These are phyloP conservation scores for Caradrina kadenii DNA, from an alignment of 2,888 invertebrate genomes.

Conservation along the genomic window DNA sequence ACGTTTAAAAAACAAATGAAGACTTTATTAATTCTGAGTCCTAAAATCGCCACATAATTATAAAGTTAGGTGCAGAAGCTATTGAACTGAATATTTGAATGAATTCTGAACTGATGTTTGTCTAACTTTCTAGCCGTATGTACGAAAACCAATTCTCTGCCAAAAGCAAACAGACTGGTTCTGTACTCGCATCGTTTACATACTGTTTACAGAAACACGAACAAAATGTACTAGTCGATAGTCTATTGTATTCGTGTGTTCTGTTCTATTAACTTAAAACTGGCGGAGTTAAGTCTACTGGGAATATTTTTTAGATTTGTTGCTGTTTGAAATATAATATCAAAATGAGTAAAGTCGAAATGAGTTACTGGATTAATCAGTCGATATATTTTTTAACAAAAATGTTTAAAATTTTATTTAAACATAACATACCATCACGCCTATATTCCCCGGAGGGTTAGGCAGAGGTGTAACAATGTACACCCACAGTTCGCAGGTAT, in stretches of 20 bases:
- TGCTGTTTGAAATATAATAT: not conserved
- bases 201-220: conserved; percentile 86
- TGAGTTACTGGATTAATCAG: too few species aligned
- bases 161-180: conserved; percentile 82
- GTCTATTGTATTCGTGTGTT: conserved; percentile 59
- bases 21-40: too few species aligned
- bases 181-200: conserved; percentile 85
- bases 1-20: too few species aligned
- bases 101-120: conserved; percentile 29
- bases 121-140: conserved; percentile 58
- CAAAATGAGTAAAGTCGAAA: not conserved
- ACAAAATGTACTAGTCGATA: conserved; percentile 74
- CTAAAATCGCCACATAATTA: too few species aligned
- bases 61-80: too few species aligned
- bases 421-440: too few species aligned
- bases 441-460: too few species aligned
- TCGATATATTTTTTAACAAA: too few species aligned
- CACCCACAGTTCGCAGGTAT: too few species aligned
- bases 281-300: conserved; percentile 31
- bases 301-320: conserved; percentile 21
- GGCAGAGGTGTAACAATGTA: too few species aligned
- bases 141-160: conserved; percentile 72
- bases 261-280: conserved; percentile 58
- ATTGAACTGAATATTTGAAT: too few species aligned
- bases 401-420: too few species aligned